phyloP scores from a whole-genome alignment of 1,140 invertebrate species.

The Rhagoletis zephyria region DNA sequence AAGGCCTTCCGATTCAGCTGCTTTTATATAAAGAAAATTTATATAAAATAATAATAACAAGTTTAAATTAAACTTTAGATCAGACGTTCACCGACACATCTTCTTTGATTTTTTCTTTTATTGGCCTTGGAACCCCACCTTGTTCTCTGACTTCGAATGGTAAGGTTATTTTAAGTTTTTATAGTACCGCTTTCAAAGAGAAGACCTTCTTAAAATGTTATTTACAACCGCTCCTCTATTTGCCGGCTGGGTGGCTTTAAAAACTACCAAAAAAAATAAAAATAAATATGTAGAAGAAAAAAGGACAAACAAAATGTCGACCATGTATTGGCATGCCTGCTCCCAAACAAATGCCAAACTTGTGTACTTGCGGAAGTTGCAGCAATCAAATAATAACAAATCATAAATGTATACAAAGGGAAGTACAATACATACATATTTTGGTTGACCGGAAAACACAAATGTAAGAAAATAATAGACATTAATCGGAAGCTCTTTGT shows the following conservation, averaged over 20 bases:
- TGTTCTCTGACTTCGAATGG: too few relatives aligned
- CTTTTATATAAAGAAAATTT: too few relatives aligned
- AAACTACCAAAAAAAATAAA: background rate
- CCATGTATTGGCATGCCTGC: constrained; percentile 20
- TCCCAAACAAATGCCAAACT: constrained; percentile 4
- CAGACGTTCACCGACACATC: too few relatives aligned
- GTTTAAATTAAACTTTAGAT: too few relatives aligned
- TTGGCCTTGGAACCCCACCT: too few relatives aligned
- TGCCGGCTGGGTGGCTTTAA: background rate
- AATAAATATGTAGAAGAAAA: background rate
- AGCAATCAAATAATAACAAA: constrained; percentile 30
- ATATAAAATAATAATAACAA: too few relatives aligned
- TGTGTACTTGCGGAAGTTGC: constrained; percentile 30
- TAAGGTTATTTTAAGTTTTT: too few relatives aligned
- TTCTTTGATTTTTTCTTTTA: too few relatives aligned
- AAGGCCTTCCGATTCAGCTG: too few relatives aligned
- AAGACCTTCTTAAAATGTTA: too few relatives aligned
- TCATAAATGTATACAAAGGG: background rate
- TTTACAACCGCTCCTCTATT: too few relatives aligned
- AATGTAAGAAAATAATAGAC: background rate
- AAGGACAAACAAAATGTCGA: background rate
- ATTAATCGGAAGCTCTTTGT: background rate
- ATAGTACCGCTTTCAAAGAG: too few relatives aligned
- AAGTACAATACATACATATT: background rate
- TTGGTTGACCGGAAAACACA: background rate